Base-by-base conservation (phyloP, 2,888 invertebrate genomes). In the Philhelius pedissequus region DNA sequence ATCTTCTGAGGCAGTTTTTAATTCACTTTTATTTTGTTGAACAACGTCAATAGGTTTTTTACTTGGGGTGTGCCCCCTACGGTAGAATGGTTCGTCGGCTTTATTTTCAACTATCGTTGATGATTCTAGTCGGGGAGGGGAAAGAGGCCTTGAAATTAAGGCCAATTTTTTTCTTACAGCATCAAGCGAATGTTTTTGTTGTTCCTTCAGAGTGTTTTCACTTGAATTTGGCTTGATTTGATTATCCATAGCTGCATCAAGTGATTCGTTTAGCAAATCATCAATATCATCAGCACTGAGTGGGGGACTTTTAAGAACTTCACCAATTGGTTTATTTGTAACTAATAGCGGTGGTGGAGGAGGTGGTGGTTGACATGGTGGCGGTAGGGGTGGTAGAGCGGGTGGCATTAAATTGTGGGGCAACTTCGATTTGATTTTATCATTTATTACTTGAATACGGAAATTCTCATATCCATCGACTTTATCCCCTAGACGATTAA, bases 261-360 rank as follows among this genome's bases (percentile, higher is more conserved):
- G 75, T 3, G 89, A 86, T 66, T 89, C 90, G 73, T 87, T 84
- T 18, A 89, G 50, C 9, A 89, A 84, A 76, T 89, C 87, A 5
- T 87, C 87, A 9, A 90, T 88, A 83, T 90, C 89, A 52, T 87
- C 87, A 9, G 87, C 88, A 52, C 88, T 87, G 5, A 90, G 86
- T 0, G 90, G 90, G 2, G 90, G 90, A 86, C 88, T 89, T 74
- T 88, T 89, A 7, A 90, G 86, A 2, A 90, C 89, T 27, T 89
- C 89, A 30, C 86, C 88, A 43, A 88, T 87, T 20, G 86, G 86
- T 13, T 62, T 69, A 8, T n/a, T 43, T 18, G 68, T 52, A 35
- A 58, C 30, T 20, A 56, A 27, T 18, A 56, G 38, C 2, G 20
- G 20, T 18, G 52, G 70, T 11, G 50, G 62, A 5, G 30, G 43